Base-by-base conservation (phyloP, 92 coral and sea anemone genomes). In the Muricea muricata region DNA sequence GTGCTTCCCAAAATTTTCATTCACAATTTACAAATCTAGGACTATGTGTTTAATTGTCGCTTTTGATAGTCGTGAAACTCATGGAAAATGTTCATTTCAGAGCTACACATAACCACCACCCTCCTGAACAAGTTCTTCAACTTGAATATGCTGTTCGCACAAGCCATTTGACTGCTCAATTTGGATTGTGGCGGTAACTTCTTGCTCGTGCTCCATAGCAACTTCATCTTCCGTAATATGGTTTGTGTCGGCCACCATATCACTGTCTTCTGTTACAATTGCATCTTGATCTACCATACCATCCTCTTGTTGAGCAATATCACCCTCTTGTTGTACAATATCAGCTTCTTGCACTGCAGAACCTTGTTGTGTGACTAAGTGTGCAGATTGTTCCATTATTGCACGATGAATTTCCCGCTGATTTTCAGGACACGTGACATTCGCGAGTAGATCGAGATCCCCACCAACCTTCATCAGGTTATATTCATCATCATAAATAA, bases 341-440 rank as follows among this genome's bases (percentile, higher is more conserved):
- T 30, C 70, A 29, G 37, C 37, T n/a, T 63, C 70, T 17, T 63
- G 70, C 2, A 3, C 37, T 28, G 30, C 70, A 63, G 0, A 6
- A 63, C 70, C 37, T 39, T 30, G 37, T 0, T 63, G 70, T 28
- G 13, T 18, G 28, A 30, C 70, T n/a, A 63, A 28, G 13, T 25
- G 37, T 13, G 18, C 70, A 35, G 5, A 35, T 63, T 63, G 70
- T 63, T 29, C 83, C 70, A 78, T 15, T 24, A 58, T 41, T 34
- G 69, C 65, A 32, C 21, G 18, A 21, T 55, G 50, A 14, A 78
- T 57, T 35, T 56, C 83, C 15, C 57, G 83, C 83, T 78, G 83
- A 41, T 78, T 42, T 34, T 78, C 83, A 11, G 83, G 83, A 57
- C 83, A 78, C 0, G 83, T 78, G 46, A 78, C 83, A 29, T 56